Evolutionary conservation across 2,797 vertebrate genomes (phyloP).

Genomic region (Crypturellus tataupa): DNA sequence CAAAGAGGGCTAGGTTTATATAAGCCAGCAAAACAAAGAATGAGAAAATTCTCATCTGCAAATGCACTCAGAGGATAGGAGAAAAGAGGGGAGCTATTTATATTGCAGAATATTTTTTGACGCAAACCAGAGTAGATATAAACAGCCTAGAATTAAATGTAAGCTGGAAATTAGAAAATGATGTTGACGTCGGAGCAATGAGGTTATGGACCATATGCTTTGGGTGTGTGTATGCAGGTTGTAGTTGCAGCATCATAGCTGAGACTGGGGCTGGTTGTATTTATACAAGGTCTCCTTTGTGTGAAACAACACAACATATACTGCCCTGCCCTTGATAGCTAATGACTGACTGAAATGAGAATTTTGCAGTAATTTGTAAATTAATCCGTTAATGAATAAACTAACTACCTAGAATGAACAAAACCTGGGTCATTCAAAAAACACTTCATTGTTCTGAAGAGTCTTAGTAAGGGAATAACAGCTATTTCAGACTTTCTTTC

Average conservation of each 20-base stretch:
- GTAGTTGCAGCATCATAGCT: neutral
- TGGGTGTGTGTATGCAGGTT: fast-evolving
- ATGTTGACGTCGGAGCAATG: neutral
- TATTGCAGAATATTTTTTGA: conserved; percentile 31
- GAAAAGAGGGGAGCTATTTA: conserved; percentile 33
- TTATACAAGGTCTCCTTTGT: neutral
- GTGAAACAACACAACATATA: neutral
- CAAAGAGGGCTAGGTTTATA: neutral
- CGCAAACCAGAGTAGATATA: neutral
- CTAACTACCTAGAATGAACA: neutral
- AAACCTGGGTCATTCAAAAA: neutral
- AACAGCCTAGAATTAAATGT: neutral
- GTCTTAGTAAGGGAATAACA: neutral
- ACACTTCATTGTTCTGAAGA: neutral
- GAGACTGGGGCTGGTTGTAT: neutral
- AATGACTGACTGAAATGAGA: neutral
- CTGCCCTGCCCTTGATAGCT: neutral
- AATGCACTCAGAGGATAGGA: neutral
- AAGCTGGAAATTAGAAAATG: neutral
- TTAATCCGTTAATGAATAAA: neutral
- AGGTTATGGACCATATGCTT: neutral
- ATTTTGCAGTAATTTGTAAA: neutral
- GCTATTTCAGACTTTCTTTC: neutral
- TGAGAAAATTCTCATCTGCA: conserved; percentile 25
- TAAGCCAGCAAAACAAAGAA: conserved; percentile 34